These are phyloP conservation scores for Portevinia maculata DNA, from an alignment of 2,888 invertebrate genomes.

Conservation along the genomic window DNA sequence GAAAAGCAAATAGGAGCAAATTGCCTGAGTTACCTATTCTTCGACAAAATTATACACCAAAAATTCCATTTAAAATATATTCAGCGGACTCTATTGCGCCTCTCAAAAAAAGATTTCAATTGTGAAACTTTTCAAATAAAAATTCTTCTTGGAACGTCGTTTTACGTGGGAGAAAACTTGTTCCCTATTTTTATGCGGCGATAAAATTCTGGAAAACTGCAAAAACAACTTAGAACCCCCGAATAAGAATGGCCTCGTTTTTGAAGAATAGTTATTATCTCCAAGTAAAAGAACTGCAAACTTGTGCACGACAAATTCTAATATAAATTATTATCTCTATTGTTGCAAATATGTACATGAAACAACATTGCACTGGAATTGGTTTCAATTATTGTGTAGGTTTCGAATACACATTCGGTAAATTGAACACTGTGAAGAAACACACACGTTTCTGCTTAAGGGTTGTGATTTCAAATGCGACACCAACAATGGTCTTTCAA, in stretches of 20 bases:
- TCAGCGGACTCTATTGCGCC: neutral
- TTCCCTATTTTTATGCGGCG: neutral
- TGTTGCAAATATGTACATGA: neutral
- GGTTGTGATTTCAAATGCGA: too few relatives aligned
- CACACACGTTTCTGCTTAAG: too few relatives aligned
- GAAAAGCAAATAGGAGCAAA: neutral
- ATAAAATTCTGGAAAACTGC: neutral
- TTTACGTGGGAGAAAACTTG: neutral
- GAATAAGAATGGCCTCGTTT: too few relatives aligned
- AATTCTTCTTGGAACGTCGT: neutral
- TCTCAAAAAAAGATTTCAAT: too few relatives aligned
- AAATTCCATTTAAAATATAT: slow-evolving; percentile 9
- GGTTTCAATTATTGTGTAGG: neutral
- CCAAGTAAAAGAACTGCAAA: neutral
- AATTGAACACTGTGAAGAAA: neutral
- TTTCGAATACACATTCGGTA: neutral
- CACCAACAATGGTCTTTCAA: too few relatives aligned
- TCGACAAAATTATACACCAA: slow-evolving; percentile 22
- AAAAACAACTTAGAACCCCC: neutral
- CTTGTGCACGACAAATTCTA: neutral
- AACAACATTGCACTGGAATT: neutral
- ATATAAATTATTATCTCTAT: neutral
- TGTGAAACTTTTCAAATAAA: neutral
- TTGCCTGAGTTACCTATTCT: slow-evolving; percentile 16
- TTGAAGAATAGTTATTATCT: neutral